These are phyloP conservation scores for Galaxias olidus DNA, from an alignment of 2,797 vertebrate species.

Conservation along the genomic window DNA sequence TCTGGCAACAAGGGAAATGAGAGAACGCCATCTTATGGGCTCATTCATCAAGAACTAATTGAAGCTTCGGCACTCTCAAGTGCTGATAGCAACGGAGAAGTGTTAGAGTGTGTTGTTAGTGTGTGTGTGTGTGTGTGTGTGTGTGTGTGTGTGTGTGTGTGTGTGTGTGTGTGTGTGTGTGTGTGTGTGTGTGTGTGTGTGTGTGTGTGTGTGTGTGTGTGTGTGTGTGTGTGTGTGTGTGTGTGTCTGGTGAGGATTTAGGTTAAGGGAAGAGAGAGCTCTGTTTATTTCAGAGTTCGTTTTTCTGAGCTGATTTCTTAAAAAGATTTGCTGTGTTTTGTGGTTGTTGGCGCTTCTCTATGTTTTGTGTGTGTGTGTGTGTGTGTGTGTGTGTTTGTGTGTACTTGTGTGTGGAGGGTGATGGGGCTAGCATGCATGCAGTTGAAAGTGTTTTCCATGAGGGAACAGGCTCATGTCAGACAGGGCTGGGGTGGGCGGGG, in stretches of 20 bases:
- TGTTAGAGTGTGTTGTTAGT: slow-evolving; percentile 49
- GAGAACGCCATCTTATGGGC: slow-evolving; percentile 92
- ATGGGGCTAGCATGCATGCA: slow-evolving; percentile 76
- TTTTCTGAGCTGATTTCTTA: slow-evolving; percentile 18
- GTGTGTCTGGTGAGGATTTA: too few species aligned
- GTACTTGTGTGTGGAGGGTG: slow-evolving; percentile 1
- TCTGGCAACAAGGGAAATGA: slow-evolving; percentile 92
- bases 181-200: slow-evolving; percentile 22
- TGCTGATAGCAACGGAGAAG: slow-evolving; percentile 88
- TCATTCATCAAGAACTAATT: slow-evolving; percentile 99
- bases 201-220: background rate
- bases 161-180: slow-evolving; percentile 42
- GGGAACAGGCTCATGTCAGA: slow-evolving; percentile 81
- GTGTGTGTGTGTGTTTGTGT: slow-evolving; percentile 3
- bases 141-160: slow-evolving; percentile 31
- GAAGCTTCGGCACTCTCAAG: slow-evolving; percentile 94
- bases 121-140: slow-evolving; percentile 43
- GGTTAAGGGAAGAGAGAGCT: background rate
- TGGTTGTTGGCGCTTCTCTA: background rate
- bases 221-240: slow-evolving; percentile 23
- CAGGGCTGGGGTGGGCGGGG: slow-evolving; percentile 78
- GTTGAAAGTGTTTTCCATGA: slow-evolving; percentile 84
- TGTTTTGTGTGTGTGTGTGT: slow-evolving; percentile 14
- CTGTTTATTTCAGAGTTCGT: slow-evolving; percentile 10
- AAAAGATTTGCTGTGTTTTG: slow-evolving; percentile 3